These are phyloP conservation scores for Aphelocoma coerulescens DNA, from an alignment of 2,113 vertebrate species.

Conservation along the genomic window DNA sequence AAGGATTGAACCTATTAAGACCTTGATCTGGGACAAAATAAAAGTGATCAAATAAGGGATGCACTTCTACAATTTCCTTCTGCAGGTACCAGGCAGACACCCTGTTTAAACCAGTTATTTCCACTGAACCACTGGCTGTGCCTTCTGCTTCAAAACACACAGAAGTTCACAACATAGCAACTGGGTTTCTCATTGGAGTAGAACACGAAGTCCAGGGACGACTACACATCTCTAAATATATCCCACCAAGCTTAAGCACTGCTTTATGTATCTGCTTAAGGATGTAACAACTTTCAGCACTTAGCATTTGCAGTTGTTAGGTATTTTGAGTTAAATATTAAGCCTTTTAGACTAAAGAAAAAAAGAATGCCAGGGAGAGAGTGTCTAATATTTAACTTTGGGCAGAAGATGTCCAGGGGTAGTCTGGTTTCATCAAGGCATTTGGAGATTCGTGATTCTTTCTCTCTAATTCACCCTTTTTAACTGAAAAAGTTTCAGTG, in stretches of 20 bases:
- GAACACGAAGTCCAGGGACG: not conserved
- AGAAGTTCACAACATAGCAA: not conserved
- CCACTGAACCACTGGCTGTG: not conserved
- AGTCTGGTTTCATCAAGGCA: not conserved
- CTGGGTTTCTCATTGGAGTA: not conserved
- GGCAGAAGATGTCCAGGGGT: not conserved
- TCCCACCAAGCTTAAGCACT: not conserved
- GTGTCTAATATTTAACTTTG: constrained; percentile 46
- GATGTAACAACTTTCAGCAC: not conserved
- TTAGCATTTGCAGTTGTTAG: not conserved
- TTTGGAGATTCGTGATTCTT: not conserved
- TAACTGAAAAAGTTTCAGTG: not conserved
- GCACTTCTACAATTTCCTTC: not conserved
- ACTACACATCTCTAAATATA: not conserved
- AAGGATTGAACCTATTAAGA: not conserved
- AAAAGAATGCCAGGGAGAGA: not conserved
- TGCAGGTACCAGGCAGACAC: not conserved
- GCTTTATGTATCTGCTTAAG: not conserved
- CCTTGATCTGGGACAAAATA: not conserved
- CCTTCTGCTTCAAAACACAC: not conserved
- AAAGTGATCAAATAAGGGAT: not conserved
- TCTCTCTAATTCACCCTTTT: not conserved
- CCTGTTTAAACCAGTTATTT: not conserved
- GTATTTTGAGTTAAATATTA: constrained; percentile 61
- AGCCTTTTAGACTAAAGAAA: constrained; percentile 28